A percentile compares a stretch with the other conserved stretches of the same genome.
phyloP scores from a whole-genome alignment of 2,797 vertebrate genomes.

The Pipistrellus kuhlii region DNA sequence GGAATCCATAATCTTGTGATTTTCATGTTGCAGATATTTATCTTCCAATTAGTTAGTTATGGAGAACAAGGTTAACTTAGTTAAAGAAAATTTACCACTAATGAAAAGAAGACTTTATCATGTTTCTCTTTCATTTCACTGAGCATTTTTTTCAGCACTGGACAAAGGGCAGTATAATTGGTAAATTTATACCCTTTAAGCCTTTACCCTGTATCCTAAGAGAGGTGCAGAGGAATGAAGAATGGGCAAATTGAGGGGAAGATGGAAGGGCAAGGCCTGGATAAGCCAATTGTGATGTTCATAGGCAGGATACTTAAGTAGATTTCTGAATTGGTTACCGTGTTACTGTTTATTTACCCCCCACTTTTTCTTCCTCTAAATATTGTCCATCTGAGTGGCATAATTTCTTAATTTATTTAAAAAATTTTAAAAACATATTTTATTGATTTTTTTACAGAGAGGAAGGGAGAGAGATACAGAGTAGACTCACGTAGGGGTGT shows the following conservation, averaged over 20 bases:
- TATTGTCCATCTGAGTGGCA: neutral
- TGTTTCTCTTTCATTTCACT: conserved; percentile 37
- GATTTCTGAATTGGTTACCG: neutral
- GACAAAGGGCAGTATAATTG: neutral
- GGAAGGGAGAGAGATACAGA: too few species aligned
- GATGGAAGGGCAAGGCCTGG: neutral
- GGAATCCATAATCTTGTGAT: conserved; percentile 26
- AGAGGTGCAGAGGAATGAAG: neutral
- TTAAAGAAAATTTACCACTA: conserved; percentile 40
- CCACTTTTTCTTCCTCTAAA: conserved; percentile 14
- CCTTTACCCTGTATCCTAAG: neutral
- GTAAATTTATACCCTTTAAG: neutral
- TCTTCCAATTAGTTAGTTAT: conserved; percentile 32
- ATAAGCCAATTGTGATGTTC: neutral
- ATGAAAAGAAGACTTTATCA: neutral
- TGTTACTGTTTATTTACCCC: neutral
- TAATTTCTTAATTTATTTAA: neutral
- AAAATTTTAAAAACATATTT: too few species aligned
- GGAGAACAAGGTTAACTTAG: neutral
- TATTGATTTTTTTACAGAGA: too few species aligned
- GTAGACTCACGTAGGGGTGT: too few species aligned
- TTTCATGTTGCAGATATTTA: neutral
- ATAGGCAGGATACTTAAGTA: neutral
- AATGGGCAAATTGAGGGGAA: neutral
- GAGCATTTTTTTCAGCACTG: conserved; percentile 31